Percentiles rank a stretch among this genome's conserved stretches.
Conservation (phyloP, 2,888 invertebrate species). For the Trichopoda pennipes region DNA sequence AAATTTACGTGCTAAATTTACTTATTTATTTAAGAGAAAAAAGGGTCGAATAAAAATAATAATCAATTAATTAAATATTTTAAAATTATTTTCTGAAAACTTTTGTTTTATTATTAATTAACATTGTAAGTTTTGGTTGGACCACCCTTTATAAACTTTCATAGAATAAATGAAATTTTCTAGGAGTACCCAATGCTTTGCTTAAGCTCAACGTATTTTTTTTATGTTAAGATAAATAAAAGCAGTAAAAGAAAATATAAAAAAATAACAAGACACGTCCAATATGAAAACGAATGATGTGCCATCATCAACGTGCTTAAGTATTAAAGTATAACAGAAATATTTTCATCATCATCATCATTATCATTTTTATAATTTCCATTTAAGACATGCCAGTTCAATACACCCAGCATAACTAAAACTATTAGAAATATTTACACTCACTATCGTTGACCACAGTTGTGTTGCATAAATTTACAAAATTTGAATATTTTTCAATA, state of each 20-base stretch:
- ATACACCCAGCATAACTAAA: not conserved
- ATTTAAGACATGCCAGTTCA: slow-evolving; percentile 16
- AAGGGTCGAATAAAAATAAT: no score
- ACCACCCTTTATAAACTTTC: not conserved
- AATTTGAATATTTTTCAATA: slow-evolving; percentile 38
- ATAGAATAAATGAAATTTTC: slow-evolving; percentile 20
- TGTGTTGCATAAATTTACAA: no score
- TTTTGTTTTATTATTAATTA: no score
- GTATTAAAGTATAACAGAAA: slow-evolving; percentile 32
- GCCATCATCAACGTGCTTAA: slow-evolving; percentile 61
- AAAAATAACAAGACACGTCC: slow-evolving; percentile 59
- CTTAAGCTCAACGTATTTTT: not conserved
- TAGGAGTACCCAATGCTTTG: slow-evolving; percentile 16
- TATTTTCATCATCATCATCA: slow-evolving; percentile 40
- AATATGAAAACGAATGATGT: slow-evolving; percentile 67
- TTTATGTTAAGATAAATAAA: no score
- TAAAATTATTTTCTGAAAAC: no score
- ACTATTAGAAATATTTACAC: not conserved
- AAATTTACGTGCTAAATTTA: no score
- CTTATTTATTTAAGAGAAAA: no score
- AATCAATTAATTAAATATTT: no score
- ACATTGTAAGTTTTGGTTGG: no score
- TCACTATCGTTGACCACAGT: slow-evolving; percentile 1
- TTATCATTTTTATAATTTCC: slow-evolving; percentile 8
- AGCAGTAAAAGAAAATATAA: slow-evolving; percentile 10